A percentile compares a stretch with the other conserved stretches of the same genome.
phyloP scores from a whole-genome alignment of 2,113 vertebrate genomes.

The Stegastes partitus region DNA sequence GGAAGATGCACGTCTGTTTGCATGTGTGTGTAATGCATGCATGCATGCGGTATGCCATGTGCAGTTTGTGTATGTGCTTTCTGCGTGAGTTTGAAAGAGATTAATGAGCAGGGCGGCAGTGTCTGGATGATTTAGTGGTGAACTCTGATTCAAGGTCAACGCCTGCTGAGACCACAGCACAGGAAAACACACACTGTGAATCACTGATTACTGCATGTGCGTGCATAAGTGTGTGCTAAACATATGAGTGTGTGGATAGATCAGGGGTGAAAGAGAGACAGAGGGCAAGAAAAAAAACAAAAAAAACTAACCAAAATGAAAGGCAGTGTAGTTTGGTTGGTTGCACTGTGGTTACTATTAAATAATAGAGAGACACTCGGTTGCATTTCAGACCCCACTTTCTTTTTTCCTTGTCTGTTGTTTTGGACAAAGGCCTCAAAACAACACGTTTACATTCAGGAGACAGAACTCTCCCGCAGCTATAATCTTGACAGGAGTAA shows the following conservation, averaged over 20 bases:
- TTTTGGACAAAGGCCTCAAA: not conserved
- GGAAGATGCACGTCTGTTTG: no score
- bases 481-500: not conserved
- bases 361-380: not conserved
- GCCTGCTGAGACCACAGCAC: slow-evolving; percentile 63
- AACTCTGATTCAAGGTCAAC: slow-evolving; percentile 57
- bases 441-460: not conserved
- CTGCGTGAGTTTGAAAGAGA: slow-evolving; percentile 36
- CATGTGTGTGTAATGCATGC: not conserved
- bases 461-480: not conserved
- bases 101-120: slow-evolving; percentile 52
- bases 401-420: slow-evolving; percentile 9
- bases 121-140: slow-evolving; percentile 63
- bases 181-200: slow-evolving; percentile 62
- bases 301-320: not conserved
- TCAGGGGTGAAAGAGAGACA: not conserved
- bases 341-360: not conserved
- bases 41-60: not conserved
- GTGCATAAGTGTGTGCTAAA: slow-evolving; percentile 11
- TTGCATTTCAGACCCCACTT: not conserved
- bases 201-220: slow-evolving; percentile 19
- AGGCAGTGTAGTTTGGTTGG: not conserved
- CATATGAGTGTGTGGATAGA: not conserved
- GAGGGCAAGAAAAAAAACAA: not conserved
- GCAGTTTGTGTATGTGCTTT: slow-evolving; percentile 1